Conservation (phyloP, 64 coral and sea anemone genomes). For the Catalaphyllia jardinei region DNA sequence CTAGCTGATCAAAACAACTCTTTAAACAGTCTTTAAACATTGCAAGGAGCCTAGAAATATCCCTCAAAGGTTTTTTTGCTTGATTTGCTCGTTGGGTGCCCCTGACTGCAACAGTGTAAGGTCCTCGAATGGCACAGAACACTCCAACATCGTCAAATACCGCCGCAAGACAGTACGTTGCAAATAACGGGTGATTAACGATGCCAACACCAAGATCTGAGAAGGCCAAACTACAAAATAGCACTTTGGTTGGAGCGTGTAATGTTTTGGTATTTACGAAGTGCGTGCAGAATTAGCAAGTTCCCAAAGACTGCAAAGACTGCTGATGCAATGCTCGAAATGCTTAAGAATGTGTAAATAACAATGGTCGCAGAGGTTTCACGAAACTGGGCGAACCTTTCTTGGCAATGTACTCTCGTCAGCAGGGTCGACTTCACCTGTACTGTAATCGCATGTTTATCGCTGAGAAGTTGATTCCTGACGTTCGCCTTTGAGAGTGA, state of each 20-base stretch:
- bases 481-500: too few relatives aligned
- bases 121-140: conserved; percentile 4
- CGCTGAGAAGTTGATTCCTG: too few relatives aligned
- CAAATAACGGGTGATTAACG: conserved; percentile 32
- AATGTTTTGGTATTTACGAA: conserved; percentile 13
- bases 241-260: not conserved
- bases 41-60: too few relatives aligned
- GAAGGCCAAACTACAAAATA: conserved; percentile 25
- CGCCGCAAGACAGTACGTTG: conserved; percentile 9
- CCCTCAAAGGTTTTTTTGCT: too few relatives aligned
- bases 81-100: too few relatives aligned
- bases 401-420: not conserved
- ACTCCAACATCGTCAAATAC: not conserved
- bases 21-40: too few relatives aligned
- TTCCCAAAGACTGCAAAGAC: conserved; percentile 1
- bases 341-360: not conserved
- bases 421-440: too few relatives aligned
- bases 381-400: not conserved
- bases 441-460: too few relatives aligned
- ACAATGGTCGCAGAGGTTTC: not conserved
- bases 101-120: not conserved
- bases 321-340: not conserved
- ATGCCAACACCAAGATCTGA: conserved; percentile 41
- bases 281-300: not conserved
- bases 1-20: too few relatives aligned